Evolutionary conservation across 64 coral and sea anemone genomes (phyloP).

Genomic region (Dendronephthya gigantea): DNA sequence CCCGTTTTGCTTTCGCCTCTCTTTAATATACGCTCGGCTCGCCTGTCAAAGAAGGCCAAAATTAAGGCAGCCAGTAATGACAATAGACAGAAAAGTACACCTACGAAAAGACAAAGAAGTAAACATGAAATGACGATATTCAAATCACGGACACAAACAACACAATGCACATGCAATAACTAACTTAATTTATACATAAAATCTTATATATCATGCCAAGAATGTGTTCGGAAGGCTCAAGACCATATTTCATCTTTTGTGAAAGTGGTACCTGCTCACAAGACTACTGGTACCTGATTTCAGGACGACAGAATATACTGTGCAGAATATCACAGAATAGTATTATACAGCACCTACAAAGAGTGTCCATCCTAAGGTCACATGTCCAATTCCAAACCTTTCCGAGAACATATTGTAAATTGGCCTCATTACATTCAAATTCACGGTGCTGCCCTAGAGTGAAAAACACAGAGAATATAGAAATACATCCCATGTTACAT

Average conservation of each 20-base stretch:
- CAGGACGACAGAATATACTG: not conserved
- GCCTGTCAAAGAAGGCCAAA: conserved; percentile 72
- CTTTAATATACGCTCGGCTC: conserved; percentile 67
- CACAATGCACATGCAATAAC: too few relatives aligned
- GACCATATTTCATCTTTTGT: too few relatives aligned
- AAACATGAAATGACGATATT: not conserved
- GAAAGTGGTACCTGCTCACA: too few relatives aligned
- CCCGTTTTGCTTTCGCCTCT: conserved; percentile 77
- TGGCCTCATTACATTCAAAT: conserved; percentile 84
- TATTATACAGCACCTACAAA: conserved; percentile 55
- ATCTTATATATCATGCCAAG: too few relatives aligned
- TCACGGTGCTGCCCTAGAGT: conserved; percentile 87
- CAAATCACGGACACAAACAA: not conserved
- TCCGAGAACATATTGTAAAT: conserved; percentile 59
- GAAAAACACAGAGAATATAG: too few relatives aligned
- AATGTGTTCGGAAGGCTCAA: not conserved
- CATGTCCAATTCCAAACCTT: conserved; percentile 18
- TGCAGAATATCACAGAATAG: not conserved
- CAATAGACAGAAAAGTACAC: conserved; percentile 69
- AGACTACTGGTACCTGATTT: not conserved
- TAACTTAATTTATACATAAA: too few relatives aligned
- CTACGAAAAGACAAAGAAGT: conserved; percentile 33
- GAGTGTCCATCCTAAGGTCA: conserved; percentile 56
- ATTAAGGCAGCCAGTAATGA: conserved; percentile 55
- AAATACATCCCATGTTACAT: too few relatives aligned